Evolutionary conservation across 2,113 vertebrate species (phyloP).

Genomic region (Turdus rufiventris): DNA sequence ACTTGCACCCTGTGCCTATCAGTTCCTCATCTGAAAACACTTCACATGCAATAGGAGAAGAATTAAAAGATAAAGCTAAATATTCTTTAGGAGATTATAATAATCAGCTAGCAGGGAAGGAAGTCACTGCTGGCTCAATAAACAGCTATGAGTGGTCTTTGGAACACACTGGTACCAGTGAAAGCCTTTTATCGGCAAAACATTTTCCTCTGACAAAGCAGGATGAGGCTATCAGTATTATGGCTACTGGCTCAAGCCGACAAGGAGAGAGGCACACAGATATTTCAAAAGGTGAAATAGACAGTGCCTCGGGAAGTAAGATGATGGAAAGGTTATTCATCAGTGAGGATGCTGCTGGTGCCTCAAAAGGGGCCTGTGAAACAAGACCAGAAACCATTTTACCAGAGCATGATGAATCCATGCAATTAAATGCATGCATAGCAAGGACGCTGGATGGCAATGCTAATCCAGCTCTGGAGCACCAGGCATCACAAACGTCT

Average conservation of each 20-base stretch:
- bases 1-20: conserved; percentile 43
- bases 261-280: not conserved
- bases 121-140: conserved; percentile 2
- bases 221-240: not conserved
- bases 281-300: conserved; percentile 33
- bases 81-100: conserved; percentile 25
- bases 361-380: not conserved
- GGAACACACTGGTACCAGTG: not conserved
- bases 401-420: not conserved
- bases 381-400: not conserved
- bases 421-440: not conserved
- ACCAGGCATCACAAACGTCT: not conserved
- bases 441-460: conserved; percentile 63
- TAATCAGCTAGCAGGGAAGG: conserved; percentile 9
- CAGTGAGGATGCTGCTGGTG: conserved; percentile 5
- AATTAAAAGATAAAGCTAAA: conserved; percentile 35
- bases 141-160: not conserved
- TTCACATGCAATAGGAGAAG: conserved; percentile 22
- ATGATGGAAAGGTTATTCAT: conserved; percentile 40
- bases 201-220: conserved; percentile 6
- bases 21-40: conserved; percentile 48
- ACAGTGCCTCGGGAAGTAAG: not conserved
- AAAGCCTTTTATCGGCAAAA: not conserved
- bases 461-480: conserved; percentile 58
- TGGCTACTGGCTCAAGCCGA: not conserved